Conservation (phyloP, 1,140 invertebrate species). For the Drosophila tani region DNA sequence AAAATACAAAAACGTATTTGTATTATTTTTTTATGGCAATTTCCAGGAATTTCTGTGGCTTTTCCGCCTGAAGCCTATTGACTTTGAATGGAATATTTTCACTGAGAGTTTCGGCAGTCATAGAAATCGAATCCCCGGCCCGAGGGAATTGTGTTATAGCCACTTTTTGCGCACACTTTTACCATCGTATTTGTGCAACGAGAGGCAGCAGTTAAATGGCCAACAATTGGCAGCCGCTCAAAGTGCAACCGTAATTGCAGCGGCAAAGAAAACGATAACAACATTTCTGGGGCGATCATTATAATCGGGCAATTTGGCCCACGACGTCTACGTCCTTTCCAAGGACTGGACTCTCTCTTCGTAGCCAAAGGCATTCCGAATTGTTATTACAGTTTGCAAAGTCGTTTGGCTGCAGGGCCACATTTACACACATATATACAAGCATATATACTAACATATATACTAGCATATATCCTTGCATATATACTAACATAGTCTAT, state of each 20-base stretch:
- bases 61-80: not conserved
- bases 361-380: constrained; percentile 21
- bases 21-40: not conserved
- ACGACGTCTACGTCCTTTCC: constrained; percentile 14
- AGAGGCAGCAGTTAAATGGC: constrained; percentile 23
- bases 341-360: constrained; percentile 26
- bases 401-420: constrained; percentile 35
- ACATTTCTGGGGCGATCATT: constrained; percentile 61
- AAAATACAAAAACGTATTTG: constrained; percentile 1
- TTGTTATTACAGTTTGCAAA: constrained; percentile 58
- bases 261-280: constrained; percentile 44
- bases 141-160: constrained; percentile 1
- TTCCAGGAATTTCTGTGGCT: not conserved
- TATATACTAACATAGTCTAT: constrained; percentile 20
- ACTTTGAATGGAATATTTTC: constrained; percentile 9
- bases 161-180: constrained; percentile 10
- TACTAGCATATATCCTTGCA: not conserved
- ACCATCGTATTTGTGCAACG: constrained; percentile 4
- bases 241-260: constrained; percentile 49
- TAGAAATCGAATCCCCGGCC: constrained; percentile 12
- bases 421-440: not conserved
- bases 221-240: constrained; percentile 57
- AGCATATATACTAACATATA: not conserved
- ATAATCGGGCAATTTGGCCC: constrained; percentile 67
- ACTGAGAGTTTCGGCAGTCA: not conserved